These are phyloP conservation scores for Tethya wilhelma DNA, from an alignment of 37 sponge, comb jelly and placozoan species.

Conservation along the genomic window DNA sequence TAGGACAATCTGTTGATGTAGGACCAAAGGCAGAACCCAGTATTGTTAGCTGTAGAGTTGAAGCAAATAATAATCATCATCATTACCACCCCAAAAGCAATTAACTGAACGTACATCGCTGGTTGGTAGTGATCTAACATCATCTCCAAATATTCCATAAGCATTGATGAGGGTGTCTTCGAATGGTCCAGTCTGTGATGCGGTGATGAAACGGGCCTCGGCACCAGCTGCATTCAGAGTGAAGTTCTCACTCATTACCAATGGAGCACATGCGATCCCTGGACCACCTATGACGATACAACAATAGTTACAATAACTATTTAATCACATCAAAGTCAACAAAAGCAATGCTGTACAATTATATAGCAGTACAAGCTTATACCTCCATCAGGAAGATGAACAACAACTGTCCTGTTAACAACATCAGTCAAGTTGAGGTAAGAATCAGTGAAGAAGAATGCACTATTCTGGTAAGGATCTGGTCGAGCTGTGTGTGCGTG, in stretches of 20 bases:
- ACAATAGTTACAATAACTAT: no score
- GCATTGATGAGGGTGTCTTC: slow-evolving; percentile 32
- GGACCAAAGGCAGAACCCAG: no score
- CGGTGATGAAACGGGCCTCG: neutral
- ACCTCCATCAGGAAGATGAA: slow-evolving; percentile 39
- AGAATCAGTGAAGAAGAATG: slow-evolving; percentile 50
- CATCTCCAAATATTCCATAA: no score
- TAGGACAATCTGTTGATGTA: no score
- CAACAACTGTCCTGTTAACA: slow-evolving; percentile 18
- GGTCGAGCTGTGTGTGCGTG: slow-evolving; percentile 23
- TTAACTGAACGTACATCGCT: no score
- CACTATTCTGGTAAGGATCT: neutral
- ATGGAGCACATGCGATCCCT: slow-evolving; percentile 61
- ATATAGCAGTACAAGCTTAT: neutral
- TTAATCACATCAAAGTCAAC: no score
- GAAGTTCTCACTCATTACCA: slow-evolving; percentile 33
- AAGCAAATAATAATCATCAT: no score
- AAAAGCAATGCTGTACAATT: neutral
- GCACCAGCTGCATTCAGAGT: neutral
- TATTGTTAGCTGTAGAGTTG: no score
- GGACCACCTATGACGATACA: slow-evolving; percentile 1
- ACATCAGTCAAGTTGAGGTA: slow-evolving; percentile 46
- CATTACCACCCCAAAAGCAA: no score
- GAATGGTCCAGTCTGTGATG: slow-evolving; percentile 35
- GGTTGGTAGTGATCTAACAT: no score